Conservation (phyloP, 2,888 invertebrate species). For the Callosobruchus maculatus region DNA sequence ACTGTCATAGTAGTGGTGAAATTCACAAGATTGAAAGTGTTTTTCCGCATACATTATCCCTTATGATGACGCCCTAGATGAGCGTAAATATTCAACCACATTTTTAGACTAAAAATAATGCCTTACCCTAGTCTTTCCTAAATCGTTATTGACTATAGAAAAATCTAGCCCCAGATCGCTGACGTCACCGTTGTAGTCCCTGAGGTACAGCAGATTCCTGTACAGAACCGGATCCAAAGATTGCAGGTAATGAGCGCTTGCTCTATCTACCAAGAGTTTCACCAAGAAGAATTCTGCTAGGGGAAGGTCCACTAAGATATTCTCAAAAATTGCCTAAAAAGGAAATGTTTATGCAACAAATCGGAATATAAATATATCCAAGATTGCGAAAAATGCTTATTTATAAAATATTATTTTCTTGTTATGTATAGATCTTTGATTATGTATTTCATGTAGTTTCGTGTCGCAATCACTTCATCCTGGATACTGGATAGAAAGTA, state of each 20-base stretch:
- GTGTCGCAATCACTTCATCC: too few relatives aligned
- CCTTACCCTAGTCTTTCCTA: constrained; percentile 78
- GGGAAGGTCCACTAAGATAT: constrained; percentile 89
- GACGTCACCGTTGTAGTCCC: constrained; percentile 82
- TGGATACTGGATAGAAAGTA: too few relatives aligned
- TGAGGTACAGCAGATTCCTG: constrained; percentile 82
- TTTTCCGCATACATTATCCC: too few relatives aligned
- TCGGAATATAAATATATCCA: background rate
- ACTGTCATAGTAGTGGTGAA: too few relatives aligned
- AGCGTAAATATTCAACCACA: too few relatives aligned
- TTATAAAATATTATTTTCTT: too few relatives aligned
- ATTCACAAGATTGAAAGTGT: too few relatives aligned
- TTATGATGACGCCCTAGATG: too few relatives aligned
- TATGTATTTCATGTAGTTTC: too few relatives aligned
- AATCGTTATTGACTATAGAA: constrained; percentile 83
- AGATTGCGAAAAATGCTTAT: too few relatives aligned
- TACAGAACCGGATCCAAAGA: constrained; percentile 91
- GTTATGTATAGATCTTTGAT: too few relatives aligned
- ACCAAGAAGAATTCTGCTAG: constrained; percentile 95
- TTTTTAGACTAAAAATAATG: background rate
- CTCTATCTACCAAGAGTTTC: constrained; percentile 75
- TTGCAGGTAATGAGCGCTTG: constrained; percentile 83
- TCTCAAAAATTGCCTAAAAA: constrained; percentile 85
- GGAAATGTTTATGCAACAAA: too few relatives aligned
- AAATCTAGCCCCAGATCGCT: constrained; percentile 89